A percentile compares a stretch with the other conserved stretches of the same genome.
phyloP scores from a whole-genome alignment of 2,113 vertebrate species.

The Notechis scutatus region DNA sequence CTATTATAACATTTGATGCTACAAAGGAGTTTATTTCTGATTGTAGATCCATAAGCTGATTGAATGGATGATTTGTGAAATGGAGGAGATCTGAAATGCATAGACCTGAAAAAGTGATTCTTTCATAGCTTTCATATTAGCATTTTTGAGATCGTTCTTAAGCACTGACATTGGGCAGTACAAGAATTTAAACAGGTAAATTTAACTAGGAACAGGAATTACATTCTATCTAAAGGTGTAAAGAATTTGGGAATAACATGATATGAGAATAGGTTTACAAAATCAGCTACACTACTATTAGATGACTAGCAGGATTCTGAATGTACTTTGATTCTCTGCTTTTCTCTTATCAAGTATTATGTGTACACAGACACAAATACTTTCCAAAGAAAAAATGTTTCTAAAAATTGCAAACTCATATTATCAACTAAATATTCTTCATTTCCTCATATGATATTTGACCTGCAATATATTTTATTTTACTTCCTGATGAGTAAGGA shows the following conservation, averaged over 20 bases:
- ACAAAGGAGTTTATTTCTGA: background rate
- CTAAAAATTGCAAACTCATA: background rate
- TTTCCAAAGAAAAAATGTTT: background rate
- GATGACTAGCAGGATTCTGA: background rate
- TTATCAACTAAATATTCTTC: background rate
- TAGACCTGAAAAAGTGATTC: background rate
- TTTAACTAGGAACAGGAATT: background rate
- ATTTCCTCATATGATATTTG: background rate
- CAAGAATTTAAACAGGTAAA: background rate
- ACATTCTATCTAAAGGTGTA: background rate
- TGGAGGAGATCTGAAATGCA: background rate
- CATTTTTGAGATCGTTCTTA: background rate
- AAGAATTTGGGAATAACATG: background rate
- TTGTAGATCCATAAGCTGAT: background rate
- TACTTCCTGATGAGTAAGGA: background rate
- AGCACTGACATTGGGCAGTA: background rate
- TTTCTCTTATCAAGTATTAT: background rate
- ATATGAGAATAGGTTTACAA: background rate
- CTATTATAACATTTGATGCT: background rate
- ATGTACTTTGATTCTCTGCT: background rate
- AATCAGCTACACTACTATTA: background rate
- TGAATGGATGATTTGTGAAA: background rate
- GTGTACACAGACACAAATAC: background rate
- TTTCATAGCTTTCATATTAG: background rate
- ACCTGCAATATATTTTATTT: background rate